Evolutionary conservation across 2,888 invertebrate genomes (phyloP).

Genomic region (Cheiracanthium punctorium): DNA sequence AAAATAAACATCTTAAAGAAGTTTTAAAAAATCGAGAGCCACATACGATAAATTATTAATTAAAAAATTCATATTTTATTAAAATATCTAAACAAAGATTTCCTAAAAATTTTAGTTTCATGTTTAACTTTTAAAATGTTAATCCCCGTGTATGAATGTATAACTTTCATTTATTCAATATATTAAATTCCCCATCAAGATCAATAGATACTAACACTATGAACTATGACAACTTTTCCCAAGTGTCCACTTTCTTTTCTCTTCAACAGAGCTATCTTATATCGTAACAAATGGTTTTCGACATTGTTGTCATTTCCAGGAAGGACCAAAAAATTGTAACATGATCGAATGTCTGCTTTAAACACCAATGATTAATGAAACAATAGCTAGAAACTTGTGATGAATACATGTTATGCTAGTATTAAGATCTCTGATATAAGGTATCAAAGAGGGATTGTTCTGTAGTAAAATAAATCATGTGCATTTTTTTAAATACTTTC

Average conservation of each 20-base stretch:
- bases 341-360: neutral
- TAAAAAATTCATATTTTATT: too few species aligned
- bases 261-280: neutral
- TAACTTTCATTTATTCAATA: neutral
- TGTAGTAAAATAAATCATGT: too few species aligned
- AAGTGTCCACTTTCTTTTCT: neutral
- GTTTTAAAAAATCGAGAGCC: too few species aligned
- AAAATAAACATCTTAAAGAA: too few species aligned
- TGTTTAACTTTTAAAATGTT: too few species aligned
- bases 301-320: conserved; percentile 5
- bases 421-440: too few species aligned
- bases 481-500: too few species aligned
- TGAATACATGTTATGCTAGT: neutral
- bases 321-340: neutral
- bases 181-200: neutral
- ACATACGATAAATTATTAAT: too few species aligned
- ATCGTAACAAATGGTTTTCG: conserved; percentile 7
- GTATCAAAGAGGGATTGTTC: too few species aligned
- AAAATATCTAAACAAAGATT: too few species aligned
- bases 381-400: neutral
- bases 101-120: too few species aligned
- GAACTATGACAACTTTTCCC: neutral
- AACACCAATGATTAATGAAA: neutral
- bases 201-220: neutral
- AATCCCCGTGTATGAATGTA: too few species aligned